Conservation (phyloP, 2,797 vertebrate genomes). For the Cirrhinus molitorella region DNA sequence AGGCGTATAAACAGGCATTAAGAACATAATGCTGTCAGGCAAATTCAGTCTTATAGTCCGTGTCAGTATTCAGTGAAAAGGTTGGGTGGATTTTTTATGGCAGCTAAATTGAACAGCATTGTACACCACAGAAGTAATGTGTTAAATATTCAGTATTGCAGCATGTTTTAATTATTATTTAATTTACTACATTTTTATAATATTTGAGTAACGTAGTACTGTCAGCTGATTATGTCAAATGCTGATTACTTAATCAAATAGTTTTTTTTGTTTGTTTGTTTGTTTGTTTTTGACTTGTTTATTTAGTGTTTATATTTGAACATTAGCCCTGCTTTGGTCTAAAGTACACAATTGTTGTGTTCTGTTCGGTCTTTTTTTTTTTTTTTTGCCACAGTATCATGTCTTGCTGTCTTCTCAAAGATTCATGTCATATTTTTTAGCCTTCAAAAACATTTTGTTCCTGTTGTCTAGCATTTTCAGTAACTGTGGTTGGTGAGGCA, state of each 20-base stretch:
- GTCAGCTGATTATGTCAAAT: background rate
- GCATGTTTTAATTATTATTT: background rate
- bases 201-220: background rate
- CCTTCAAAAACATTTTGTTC: background rate
- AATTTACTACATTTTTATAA: background rate
- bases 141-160: background rate
- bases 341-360: no score
- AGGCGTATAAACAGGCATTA: constrained; percentile 43
- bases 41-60: constrained; percentile 28
- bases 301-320: background rate
- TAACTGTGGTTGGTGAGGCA: background rate
- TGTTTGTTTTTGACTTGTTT: background rate
- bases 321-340: no score
- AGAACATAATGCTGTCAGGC: constrained; percentile 24
- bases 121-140: background rate
- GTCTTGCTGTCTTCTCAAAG: background rate
- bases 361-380: no score
- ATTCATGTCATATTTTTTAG: background rate
- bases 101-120: background rate
- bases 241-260: background rate
- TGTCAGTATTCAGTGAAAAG: constrained; percentile 17
- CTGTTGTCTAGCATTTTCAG: background rate
- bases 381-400: background rate
- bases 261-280: no score
- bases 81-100: constrained; percentile 14